A percentile compares a stretch with the other conserved stretches of the same genome.
Evolutionary conservation across 2,113 vertebrate genomes (phyloP).

Genomic region (Tapirus terrestris): DNA sequence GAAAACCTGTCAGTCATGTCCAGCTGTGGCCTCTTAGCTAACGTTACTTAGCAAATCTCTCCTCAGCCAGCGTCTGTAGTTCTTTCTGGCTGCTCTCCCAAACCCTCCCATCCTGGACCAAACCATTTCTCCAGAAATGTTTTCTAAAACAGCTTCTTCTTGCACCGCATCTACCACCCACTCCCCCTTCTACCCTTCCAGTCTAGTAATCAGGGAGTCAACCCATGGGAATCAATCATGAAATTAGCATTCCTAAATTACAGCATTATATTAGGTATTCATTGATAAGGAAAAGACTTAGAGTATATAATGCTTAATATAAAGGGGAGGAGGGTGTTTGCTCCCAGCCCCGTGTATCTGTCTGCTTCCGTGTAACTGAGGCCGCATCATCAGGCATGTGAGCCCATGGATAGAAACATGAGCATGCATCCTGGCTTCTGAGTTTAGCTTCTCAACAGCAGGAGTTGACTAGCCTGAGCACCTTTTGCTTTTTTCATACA

Average conservation of each 20-base stretch:
- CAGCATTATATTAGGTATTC: neutral
- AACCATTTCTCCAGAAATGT: neutral
- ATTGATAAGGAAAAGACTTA: neutral
- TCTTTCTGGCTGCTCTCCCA: neutral
- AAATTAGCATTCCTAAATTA: neutral
- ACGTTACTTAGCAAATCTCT: neutral
- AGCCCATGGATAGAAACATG: neutral
- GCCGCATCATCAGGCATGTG: neutral
- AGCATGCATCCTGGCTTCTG: neutral
- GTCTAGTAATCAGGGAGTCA: neutral
- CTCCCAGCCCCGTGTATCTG: no score
- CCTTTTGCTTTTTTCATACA: neutral
- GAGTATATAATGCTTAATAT: neutral
- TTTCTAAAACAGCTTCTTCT: neutral
- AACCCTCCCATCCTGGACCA: neutral
- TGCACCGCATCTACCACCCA: fast-evolving
- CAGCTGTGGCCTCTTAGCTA: neutral
- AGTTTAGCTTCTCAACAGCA: neutral
- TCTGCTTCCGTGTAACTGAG: neutral
- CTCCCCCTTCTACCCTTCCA: fast-evolving
- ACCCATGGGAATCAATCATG: neutral
- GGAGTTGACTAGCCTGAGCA: neutral
- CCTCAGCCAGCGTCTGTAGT: neutral
- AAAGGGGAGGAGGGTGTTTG: neutral
- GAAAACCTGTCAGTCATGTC: neutral